Evolutionary conservation across 1,140 invertebrate genomes (phyloP).

Genomic region (Drosophila arizonae): DNA sequence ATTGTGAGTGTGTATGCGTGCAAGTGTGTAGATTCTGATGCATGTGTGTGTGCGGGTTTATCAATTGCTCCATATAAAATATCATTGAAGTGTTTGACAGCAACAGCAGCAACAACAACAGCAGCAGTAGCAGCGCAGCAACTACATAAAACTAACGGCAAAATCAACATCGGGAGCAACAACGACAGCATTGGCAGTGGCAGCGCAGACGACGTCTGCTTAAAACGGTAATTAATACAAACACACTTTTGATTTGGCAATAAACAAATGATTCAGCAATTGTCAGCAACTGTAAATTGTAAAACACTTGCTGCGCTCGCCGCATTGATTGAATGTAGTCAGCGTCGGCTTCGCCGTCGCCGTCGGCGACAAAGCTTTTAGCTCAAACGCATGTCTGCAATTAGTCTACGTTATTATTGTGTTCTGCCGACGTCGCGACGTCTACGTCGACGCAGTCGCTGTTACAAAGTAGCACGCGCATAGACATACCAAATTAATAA

Average conservation of each 20-base stretch:
- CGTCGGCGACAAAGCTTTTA: constrained; percentile 44
- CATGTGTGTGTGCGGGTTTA: constrained; percentile 58
- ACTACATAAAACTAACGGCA: constrained; percentile 34
- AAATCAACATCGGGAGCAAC: constrained; percentile 2
- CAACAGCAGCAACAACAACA: constrained; percentile 20
- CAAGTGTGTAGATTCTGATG: constrained; percentile 8
- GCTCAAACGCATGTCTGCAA: constrained; percentile 71
- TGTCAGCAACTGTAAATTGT: constrained; percentile 67
- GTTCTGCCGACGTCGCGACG: constrained; percentile 13
- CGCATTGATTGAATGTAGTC: constrained; percentile 34
- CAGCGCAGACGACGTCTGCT: constrained; percentile 43
- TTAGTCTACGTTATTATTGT: constrained; percentile 69
- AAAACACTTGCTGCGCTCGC: constrained; percentile 54
- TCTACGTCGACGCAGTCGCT: constrained; percentile 25
- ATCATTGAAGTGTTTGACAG: constrained; percentile 76
- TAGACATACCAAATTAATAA: constrained; percentile 25
- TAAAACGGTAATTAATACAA: constrained; percentile 80
- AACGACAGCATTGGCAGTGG: background rate
- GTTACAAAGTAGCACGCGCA: constrained; percentile 64
- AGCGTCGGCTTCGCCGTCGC: constrained; percentile 16
- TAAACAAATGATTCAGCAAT: constrained; percentile 79
- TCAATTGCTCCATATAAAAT: constrained; percentile 78
- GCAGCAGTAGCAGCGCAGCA: constrained; percentile 22
- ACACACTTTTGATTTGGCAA: constrained; percentile 74
- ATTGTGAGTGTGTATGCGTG: constrained; percentile 40